Percentiles rank a stretch among this genome's conserved stretches.
phyloP scores from a whole-genome alignment of 2,797 vertebrate species.

The Gadopsis bispinosus region DNA sequence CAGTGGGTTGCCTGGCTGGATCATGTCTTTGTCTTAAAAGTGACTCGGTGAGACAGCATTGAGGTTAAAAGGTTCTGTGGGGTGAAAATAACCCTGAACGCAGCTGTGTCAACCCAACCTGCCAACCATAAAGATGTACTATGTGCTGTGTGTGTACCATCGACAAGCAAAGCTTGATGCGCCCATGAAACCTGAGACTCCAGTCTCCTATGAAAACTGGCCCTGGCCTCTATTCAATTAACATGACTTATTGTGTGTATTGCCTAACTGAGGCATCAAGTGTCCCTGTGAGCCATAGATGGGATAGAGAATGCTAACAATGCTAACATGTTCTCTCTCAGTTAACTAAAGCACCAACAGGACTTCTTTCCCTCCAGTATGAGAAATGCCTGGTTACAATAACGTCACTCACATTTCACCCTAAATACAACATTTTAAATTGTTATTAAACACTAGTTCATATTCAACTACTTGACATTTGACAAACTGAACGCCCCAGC shows the following conservation, averaged over 20 bases:
- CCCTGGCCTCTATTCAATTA: constrained; percentile 71
- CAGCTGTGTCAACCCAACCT: constrained; percentile 46
- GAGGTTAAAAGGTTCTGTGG: constrained; percentile 72
- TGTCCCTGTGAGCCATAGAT: constrained; percentile 58
- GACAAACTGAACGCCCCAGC: neutral
- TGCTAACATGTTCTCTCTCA: constrained; percentile 30
- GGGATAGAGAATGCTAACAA: constrained; percentile 50
- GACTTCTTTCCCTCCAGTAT: neutral
- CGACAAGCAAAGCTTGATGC: constrained; percentile 42
- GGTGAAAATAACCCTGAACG: constrained; percentile 52
- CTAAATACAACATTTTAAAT: neutral
- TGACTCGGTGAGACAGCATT: constrained; percentile 59
- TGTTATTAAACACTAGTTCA: neutral
- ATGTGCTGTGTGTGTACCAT: constrained; percentile 21
- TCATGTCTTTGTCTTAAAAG: constrained; percentile 67
- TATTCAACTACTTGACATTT: constrained; percentile 9
- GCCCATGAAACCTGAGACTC: constrained; percentile 71
- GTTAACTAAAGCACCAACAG: constrained; percentile 15
- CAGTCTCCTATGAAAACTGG: constrained; percentile 57
- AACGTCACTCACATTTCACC: neutral
- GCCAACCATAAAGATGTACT: constrained; percentile 7
- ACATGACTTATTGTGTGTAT: constrained; percentile 63
- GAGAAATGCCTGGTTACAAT: neutral
- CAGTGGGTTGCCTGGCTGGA: constrained; percentile 44
- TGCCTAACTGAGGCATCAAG: constrained; percentile 62